Evolutionary conservation across 2,113 vertebrate genomes (phyloP).

Genomic region (Ochotona princeps): DNA sequence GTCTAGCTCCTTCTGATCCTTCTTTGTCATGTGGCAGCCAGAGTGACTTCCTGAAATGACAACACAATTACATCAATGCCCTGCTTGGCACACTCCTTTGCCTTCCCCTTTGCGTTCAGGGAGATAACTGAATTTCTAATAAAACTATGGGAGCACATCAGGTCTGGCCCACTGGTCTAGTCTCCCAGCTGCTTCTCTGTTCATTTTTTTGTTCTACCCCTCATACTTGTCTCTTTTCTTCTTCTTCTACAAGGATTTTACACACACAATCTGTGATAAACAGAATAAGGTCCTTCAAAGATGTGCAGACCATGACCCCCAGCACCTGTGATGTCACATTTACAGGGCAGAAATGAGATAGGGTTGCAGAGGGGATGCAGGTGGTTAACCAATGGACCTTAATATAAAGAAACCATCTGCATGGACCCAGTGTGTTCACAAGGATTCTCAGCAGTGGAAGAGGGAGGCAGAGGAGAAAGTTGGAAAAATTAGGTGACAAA

Average conservation of each 20-base stretch:
- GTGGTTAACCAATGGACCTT: not conserved
- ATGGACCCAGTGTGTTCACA: not conserved
- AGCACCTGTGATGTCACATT: not conserved
- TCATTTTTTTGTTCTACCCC: not conserved
- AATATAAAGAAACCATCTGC: not conserved
- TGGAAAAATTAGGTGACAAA: not conserved
- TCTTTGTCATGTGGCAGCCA: not conserved
- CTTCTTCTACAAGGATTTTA: not conserved
- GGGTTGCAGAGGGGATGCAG: not conserved
- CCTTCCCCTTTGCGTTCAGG: not conserved
- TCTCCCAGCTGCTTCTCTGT: not conserved
- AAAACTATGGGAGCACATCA: not conserved
- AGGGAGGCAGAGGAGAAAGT: not conserved
- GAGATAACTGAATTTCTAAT: not conserved
- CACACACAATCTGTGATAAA: not conserved
- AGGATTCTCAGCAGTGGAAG: not conserved
- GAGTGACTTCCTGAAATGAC: not conserved
- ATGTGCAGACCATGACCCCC: not conserved
- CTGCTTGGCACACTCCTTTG: not conserved
- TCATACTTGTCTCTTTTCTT: not conserved
- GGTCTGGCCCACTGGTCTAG: not conserved
- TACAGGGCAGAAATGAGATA: not conserved
- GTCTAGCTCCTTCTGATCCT: not conserved
- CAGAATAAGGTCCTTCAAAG: not conserved
- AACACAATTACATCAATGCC: not conserved